Conservation (phyloP, 2,113 vertebrate genomes). For the Antechinus stuartii region DNA sequence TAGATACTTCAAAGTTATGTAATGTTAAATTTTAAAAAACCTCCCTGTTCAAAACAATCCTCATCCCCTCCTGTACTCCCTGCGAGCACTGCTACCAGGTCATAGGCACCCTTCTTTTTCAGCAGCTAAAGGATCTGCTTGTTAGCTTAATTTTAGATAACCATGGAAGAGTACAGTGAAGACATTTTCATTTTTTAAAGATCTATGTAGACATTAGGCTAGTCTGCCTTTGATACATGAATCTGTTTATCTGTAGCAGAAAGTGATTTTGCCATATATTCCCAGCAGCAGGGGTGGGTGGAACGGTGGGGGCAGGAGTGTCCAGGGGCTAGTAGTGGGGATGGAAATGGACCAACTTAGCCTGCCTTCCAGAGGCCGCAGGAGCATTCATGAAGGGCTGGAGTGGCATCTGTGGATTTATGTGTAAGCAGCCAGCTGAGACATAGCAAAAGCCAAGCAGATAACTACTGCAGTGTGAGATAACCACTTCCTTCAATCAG, state of each 20-base stretch:
- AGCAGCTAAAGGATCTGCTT: conserved; percentile 1
- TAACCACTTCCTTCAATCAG: conserved; percentile 8
- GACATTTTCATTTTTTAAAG: neutral
- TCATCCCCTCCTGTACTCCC: neutral
- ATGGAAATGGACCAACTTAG: neutral
- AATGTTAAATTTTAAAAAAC: neutral
- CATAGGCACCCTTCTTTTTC: neutral
- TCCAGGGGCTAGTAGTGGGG: neutral
- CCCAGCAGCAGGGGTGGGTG: neutral
- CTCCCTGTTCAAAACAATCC: neutral
- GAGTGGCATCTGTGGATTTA: conserved; percentile 36
- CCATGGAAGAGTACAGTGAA: neutral
- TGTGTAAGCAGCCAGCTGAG: conserved; percentile 55
- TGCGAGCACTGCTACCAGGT: neutral
- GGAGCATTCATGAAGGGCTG: neutral
- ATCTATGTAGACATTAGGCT: neutral
- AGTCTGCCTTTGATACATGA: neutral
- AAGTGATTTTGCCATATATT: conserved; percentile 48
- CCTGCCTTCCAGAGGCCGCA: neutral
- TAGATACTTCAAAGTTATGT: neutral
- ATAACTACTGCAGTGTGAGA: neutral
- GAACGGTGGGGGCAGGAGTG: neutral
- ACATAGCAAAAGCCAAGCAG: neutral
- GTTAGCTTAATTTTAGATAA: neutral
- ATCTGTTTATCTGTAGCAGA: conserved; percentile 24